Conservation (phyloP, 2,113 vertebrate genomes). For the Brachirus orientalis region DNA sequence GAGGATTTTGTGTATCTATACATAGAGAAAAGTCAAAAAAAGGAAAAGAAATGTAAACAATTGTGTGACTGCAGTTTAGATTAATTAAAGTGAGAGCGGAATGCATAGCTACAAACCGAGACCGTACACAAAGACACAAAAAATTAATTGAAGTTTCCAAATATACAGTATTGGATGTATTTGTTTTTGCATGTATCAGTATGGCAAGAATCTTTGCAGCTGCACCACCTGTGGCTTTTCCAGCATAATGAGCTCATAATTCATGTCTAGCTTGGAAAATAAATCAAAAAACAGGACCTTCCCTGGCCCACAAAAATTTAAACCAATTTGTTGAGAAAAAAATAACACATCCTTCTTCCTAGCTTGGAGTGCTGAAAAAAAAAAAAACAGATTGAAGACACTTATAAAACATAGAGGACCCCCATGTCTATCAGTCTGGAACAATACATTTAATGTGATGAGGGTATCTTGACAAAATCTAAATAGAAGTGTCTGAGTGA, state of each 20-base stretch:
- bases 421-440: constrained; percentile 58
- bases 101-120: too few relatives aligned
- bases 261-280: not conserved
- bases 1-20: too few relatives aligned
- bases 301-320: constrained; percentile 19
- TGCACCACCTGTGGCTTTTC: constrained; percentile 5
- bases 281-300: constrained; percentile 7
- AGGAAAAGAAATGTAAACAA: too few relatives aligned
- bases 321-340: constrained; percentile 32
- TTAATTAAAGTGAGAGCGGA: too few relatives aligned
- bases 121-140: too few relatives aligned
- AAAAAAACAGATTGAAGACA: constrained; percentile 32
- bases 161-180: not conserved
- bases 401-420: constrained; percentile 28
- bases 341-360: constrained; percentile 43
- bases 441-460: constrained; percentile 71
- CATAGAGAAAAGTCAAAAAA: too few relatives aligned
- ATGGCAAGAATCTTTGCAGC: not conserved
- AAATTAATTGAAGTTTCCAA: constrained; percentile 48
- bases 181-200: not conserved
- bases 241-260: constrained; percentile 7
- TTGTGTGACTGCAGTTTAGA: too few relatives aligned
- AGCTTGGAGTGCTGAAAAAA: constrained; percentile 42
- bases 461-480: constrained; percentile 85
- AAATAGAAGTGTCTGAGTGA: constrained; percentile 80